Base-by-base conservation (phyloP, 2,113 vertebrate species). In the Corythoichthys haematopterus region DNA sequence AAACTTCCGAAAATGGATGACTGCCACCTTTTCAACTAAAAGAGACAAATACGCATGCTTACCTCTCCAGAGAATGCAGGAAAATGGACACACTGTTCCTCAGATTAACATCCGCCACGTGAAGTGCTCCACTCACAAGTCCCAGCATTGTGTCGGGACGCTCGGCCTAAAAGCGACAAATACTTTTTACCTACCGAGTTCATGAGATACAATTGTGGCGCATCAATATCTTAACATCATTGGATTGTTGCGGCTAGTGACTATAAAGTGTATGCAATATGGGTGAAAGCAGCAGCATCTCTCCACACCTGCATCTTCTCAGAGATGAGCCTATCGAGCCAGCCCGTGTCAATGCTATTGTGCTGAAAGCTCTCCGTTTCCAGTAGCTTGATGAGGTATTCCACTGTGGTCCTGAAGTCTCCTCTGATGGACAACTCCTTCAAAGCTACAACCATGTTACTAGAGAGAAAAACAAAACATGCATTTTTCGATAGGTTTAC, bases 391-490 rank as follows among this genome's bases (percentile, higher is more conserved):
- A 98, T 99, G 82, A 99, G 87, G 80, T 99, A 99, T 75, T 99
- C 97, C 14, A 99, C 97, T 0, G 97, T 99, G 75, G 97, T 99
- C 72, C 97, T 90, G 89, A 99, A 99, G 88, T 99, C 97, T 56
- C 97, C 97, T 67, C 97, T 92, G 77, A 99, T 99, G 28, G 97
- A 99, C 46, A 99, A 82, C 79, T 99, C 97, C 77, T 99, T 99
- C 81, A 99, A 82, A 66, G 97, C 97, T 69, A 99, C 96, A 64
- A 99, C 97, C 97, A 99, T 95, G 89, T 99, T 99, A 56, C 97
- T 99, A 78, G 1, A 78, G 78, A 71, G 33, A 10, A 69, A 56
- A 4, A 53, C 50, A 6, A 73, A 65, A 12, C 10, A 67, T 15
- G 37, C 33, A 13, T 13, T 15, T 38, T 8, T 20, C 58, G 37